Evolutionary conservation across 2,888 invertebrate genomes (phyloP), one percentile per base, ranked within the genome.

Genomic region (Lycaena phlaeas): DNA sequence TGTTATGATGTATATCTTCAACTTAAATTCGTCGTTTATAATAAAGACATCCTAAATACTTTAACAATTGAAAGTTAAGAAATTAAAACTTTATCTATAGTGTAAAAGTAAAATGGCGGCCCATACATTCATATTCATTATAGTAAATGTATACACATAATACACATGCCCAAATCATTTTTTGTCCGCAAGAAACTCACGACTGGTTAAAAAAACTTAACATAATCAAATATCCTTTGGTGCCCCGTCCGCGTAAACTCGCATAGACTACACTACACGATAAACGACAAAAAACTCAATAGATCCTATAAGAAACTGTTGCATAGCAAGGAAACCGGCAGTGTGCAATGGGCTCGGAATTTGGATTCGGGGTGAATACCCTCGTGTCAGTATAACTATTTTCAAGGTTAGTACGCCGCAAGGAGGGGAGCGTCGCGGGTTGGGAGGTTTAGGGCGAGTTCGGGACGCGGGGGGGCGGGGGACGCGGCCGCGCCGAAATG

Each of bases 351-450:
- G 59, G 63, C 68, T 62, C 64, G 75, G 78, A 78, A 81, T 84
- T 79, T 64, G 79, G 81, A 76, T 75, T 74, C 70, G 81, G 81
- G 84, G 84, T 84, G 81, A 84, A 84, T 84, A 84, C 84, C 84
- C 84, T 84, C 78, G 54, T 57, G 74, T 67, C 73, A 72, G 81
- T 84, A 82, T 81, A 84, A 84, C 84, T 81, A 79, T 81, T 81
- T 84, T 84, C 84, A 84, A 84, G 84, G 84, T 82, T 84, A 82
- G 74, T 64, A 61, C 61, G 61, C 57, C 62, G 61, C 69, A 54
- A 59, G 72, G 79, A 79, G 77, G 81, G 82, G 82, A 78, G 65
- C 76, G 69, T 68, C 50, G 57, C 55, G 56, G 59, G 54, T 53
- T 40, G 64, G 67, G 74, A 69, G 68, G 72, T 64, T 59, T 59